phyloP scores from a whole-genome alignment of 1,140 invertebrate genomes.

The Drosophila mayri region DNA sequence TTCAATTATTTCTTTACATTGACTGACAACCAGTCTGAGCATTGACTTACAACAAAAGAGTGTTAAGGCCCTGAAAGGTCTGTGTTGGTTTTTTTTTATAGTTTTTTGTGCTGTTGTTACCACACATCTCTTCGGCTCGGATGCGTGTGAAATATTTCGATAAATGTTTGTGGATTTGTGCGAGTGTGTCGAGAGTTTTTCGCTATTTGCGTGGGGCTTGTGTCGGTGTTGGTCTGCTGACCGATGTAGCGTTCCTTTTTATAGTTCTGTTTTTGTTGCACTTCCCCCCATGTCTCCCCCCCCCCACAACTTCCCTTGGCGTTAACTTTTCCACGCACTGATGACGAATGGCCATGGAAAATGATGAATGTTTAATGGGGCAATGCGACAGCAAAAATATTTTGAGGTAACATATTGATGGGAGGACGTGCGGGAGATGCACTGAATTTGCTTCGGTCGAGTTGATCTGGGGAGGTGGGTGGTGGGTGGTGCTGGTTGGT shows the following conservation, averaged over 20 bases:
- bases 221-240: slow-evolving; percentile 6
- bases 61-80: slow-evolving; percentile 4
- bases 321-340: slow-evolving; percentile 74
- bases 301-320: slow-evolving; percentile 21
- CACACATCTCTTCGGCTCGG: slow-evolving; percentile 38
- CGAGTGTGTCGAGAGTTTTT: slow-evolving; percentile 24
- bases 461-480: slow-evolving; percentile 1
- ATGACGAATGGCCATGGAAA: slow-evolving; percentile 76
- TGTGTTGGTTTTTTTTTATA: not conserved
- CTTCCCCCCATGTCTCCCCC: not conserved
- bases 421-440: not conserved
- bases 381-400: slow-evolving; percentile 68
- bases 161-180: slow-evolving; percentile 48
- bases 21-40: slow-evolving; percentile 11
- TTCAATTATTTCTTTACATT: slow-evolving; percentile 5
- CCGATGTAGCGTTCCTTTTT: slow-evolving; percentile 26
- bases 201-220: slow-evolving; percentile 4
- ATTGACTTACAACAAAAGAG: not conserved
- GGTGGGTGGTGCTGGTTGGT: slow-evolving; percentile 8
- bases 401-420: slow-evolving; percentile 59
- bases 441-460: slow-evolving; percentile 17
- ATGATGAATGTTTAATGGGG: slow-evolving; percentile 80
- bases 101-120: slow-evolving; percentile 9
- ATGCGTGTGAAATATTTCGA: slow-evolving; percentile 49
- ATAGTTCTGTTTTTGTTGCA: slow-evolving; percentile 32